Conservation (phyloP, 2,797 vertebrate species). For the Manis javanica region DNA sequence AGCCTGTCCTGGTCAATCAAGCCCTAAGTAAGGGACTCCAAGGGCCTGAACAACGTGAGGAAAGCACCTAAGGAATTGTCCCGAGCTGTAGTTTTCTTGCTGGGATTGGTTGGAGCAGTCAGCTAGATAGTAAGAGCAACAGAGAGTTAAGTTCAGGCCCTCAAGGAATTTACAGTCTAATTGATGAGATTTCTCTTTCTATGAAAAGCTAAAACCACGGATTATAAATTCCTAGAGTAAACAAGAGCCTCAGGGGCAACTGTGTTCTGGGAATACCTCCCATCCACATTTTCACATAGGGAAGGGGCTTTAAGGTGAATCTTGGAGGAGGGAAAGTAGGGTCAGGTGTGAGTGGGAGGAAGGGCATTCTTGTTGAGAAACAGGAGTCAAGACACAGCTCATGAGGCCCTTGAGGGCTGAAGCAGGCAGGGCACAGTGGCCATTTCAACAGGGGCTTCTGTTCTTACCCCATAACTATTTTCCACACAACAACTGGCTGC, state of each 20-base stretch:
- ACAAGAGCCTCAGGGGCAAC: not conserved
- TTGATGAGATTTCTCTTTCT: not conserved
- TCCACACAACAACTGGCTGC: not conserved
- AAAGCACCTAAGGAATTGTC: not conserved
- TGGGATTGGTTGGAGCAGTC: not conserved
- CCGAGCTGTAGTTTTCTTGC: not conserved
- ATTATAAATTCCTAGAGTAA: not conserved
- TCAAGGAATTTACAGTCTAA: not conserved
- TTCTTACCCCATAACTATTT: not conserved
- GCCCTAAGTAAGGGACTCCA: too few relatives aligned
- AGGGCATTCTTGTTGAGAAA: not conserved
- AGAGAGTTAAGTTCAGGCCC: not conserved
- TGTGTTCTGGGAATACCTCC: not conserved
- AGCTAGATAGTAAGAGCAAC: not conserved
- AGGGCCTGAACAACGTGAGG: not conserved
- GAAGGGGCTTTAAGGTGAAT: not conserved
- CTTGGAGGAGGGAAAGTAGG: not conserved
- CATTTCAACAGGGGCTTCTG: not conserved
- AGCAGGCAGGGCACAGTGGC: fast-evolving
- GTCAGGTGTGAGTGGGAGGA: not conserved
- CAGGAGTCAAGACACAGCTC: not conserved
- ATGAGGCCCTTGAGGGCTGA: too few relatives aligned
- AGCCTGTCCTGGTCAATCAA: not conserved
- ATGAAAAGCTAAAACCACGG: not conserved
- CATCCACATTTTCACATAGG: not conserved